phyloP scores from a whole-genome alignment of 92 coral and sea anemone species.

The Epizoanthus ramosus region DNA sequence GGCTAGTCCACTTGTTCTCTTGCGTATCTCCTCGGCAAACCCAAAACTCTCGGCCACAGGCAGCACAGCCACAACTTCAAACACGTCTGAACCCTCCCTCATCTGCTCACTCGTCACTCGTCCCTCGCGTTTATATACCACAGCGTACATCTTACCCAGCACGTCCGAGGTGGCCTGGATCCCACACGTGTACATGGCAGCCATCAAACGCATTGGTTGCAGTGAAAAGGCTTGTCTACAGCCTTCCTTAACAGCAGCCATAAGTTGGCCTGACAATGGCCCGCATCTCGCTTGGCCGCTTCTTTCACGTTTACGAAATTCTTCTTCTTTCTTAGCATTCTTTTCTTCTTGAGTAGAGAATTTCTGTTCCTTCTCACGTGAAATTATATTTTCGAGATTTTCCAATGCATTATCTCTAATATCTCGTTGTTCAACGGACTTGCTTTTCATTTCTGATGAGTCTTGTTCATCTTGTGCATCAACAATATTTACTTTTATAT shows the following conservation, averaged over 20 bases:
- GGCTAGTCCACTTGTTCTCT: conserved; percentile 95
- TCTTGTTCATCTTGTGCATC: not conserved
- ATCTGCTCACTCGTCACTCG: conserved; percentile 91
- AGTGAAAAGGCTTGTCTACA: conserved; percentile 93
- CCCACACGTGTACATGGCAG: conserved; percentile 98
- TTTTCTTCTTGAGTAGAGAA: not conserved
- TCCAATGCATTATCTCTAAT: not conserved
- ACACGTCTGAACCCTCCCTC: conserved; percentile 98
- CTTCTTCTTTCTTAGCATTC: not conserved
- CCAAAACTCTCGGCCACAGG: conserved; percentile 99
- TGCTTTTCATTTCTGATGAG: not conserved
- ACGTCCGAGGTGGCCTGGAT: conserved; percentile 98
- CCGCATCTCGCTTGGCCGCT: conserved; percentile 55
- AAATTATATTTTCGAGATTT: not conserved
- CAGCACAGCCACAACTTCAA: conserved; percentile 94
- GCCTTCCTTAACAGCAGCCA: conserved; percentile 98
- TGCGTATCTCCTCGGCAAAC: conserved; percentile 94
- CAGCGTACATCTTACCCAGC: conserved; percentile 97
- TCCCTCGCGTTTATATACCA: conserved; percentile 92
- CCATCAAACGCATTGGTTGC: conserved; percentile 97
- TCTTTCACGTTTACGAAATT: not conserved
- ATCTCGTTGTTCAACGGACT: not conserved
- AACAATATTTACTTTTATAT: not conserved
- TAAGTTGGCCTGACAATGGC: conserved; percentile 95
- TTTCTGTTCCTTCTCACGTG: not conserved